Conservation (phyloP, 2,888 invertebrate species). For the Chrysodeixis includens region DNA sequence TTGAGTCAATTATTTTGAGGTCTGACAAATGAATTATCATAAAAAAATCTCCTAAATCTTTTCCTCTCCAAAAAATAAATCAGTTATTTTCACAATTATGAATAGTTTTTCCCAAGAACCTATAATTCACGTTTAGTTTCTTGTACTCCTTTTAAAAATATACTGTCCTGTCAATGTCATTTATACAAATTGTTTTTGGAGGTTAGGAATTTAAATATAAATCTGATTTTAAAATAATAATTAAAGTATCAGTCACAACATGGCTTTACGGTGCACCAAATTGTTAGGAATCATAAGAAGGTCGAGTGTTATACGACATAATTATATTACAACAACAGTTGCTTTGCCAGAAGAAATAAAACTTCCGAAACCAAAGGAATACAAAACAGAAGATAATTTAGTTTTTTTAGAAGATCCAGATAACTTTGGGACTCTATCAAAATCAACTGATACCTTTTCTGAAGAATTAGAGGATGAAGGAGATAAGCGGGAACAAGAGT, state of each 20-base stretch:
- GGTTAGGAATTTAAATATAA: constrained; percentile 9
- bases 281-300: constrained; percentile 66
- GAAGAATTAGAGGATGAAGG: constrained; percentile 84
- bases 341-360: constrained; percentile 56
- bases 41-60: no score
- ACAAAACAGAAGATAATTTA: constrained; percentile 75
- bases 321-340: constrained; percentile 60
- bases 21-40: no score
- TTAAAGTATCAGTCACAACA: constrained; percentile 26
- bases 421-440: constrained; percentile 87
- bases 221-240: neutral
- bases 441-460: constrained; percentile 58
- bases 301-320: constrained; percentile 58
- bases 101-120: no score
- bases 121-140: no score
- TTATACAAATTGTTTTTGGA: constrained; percentile 3
- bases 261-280: constrained; percentile 73
- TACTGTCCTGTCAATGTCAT: neutral
- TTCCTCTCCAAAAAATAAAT: no score
- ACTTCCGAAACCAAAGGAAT: constrained; percentile 63
- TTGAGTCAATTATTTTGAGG: no score
- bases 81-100: no score
- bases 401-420: constrained; percentile 87
- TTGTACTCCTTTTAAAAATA: no score
- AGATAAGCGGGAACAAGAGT: constrained; percentile 90